Base-by-base conservation (phyloP, 2,797 vertebrate genomes). In the Remorina albescens region DNA sequence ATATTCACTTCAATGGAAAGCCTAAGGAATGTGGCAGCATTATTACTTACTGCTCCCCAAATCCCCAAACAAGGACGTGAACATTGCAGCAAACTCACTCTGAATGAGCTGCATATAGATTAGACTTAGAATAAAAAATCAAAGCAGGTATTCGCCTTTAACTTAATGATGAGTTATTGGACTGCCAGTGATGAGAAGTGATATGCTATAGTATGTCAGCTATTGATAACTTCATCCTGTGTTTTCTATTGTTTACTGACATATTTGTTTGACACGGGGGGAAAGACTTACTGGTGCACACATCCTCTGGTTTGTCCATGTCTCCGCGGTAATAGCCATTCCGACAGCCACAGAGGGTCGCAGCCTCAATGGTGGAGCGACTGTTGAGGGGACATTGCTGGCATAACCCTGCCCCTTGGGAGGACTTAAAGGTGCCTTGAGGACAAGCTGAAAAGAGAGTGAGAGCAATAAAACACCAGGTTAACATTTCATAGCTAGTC, bases 291-390 rank as follows among this genome's bases (percentile, higher is more conserved):
- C 97, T 97, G 80, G 97, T 98, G 85, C 97, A 98, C 34, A 95
- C 82, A 36, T 95, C 95, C 51, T 96, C 93, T 0, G 97, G 94
- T 1, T 81, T 95, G 89, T 97, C 97, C 75, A 95, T 95, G 82
- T 97, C 96, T 0, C 96, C 96, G 1, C 97, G 93, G 86, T 98
- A 97, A 88, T 96, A 98, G 59, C 97, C 97, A 0, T 96, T 98
- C 59, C 97, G 95, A 85, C 97, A 98, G 12, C 89, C 91, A 53
- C 97, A 98, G 75, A 98, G 76, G 12, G 95, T 94, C 0, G 96
- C 96, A 0, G 96, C 96, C 88, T 98, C 97, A 2, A 95, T 85
- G 0, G 91, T 95, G 73, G 97, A 97, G 62, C 96, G 95, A 74
- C 97, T 98, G 93, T 97, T 96, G 79, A 93, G 86, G 1, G 97